phyloP scores from a whole-genome alignment of 2,888 invertebrate species.

The Drosophila nr. perissopoda region DNA sequence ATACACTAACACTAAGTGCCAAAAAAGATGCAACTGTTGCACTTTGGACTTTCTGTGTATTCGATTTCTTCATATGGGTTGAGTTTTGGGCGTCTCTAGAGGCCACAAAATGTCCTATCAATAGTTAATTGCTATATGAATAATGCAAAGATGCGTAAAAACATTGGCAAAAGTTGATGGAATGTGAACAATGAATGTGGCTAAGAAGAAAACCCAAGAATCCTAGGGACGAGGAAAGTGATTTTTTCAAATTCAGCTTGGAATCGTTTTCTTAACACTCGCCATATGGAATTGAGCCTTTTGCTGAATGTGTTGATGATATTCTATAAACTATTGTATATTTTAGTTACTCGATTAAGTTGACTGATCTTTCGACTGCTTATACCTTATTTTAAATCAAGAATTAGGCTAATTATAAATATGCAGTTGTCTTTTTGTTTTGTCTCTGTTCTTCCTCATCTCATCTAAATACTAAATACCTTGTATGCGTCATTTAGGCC shows the following conservation, averaged over 20 bases:
- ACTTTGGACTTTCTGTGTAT: constrained; percentile 24
- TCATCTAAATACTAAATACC: constrained; percentile 66
- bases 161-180: constrained; percentile 31
- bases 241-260: not conserved
- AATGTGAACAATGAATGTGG: not conserved
- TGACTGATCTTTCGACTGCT: not conserved
- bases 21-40: constrained; percentile 1
- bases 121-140: constrained; percentile 37
- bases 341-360: constrained; percentile 25
- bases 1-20: constrained; percentile 55
- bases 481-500: constrained; percentile 71
- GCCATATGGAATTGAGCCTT: constrained; percentile 21
- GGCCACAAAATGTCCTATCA: constrained; percentile 28
- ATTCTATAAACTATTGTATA: constrained; percentile 35
- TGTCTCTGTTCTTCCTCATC: constrained; percentile 10
- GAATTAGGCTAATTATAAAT: constrained; percentile 52
- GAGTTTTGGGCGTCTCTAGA: constrained; percentile 23
- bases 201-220: not conserved
- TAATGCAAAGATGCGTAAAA: constrained; percentile 36
- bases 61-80: constrained; percentile 60
- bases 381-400: constrained; percentile 10
- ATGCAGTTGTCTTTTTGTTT: constrained; percentile 5
- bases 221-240: not conserved
- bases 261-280: not conserved
- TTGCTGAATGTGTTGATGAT: constrained; percentile 23